These are phyloP conservation scores for Megalops cyprinoides DNA, from an alignment of 2,797 vertebrate species.

Conservation along the genomic window DNA sequence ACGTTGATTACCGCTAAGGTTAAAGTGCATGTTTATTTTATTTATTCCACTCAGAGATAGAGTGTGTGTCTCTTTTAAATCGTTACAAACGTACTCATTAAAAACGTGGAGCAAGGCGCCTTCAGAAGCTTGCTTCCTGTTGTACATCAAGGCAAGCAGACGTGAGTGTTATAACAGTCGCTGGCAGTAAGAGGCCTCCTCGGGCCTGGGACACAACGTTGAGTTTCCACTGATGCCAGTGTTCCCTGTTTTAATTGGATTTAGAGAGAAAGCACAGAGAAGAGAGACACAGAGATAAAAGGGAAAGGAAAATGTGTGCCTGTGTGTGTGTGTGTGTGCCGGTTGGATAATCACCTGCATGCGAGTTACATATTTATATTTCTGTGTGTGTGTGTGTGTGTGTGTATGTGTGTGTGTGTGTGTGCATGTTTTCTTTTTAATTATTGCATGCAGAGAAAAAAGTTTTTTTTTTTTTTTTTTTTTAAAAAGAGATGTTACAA, in stretches of 20 bases:
- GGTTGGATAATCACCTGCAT: background rate
- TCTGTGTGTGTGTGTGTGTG: too few relatives aligned
- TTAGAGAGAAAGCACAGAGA: background rate
- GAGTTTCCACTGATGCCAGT: background rate
- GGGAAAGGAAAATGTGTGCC: too few relatives aligned
- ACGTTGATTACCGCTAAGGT: background rate
- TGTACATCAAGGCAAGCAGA: background rate
- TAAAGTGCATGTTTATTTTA: slow-evolving; percentile 10
- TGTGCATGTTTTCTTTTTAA: too few relatives aligned
- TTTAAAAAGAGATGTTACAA: background rate
- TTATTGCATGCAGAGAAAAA: too few relatives aligned
- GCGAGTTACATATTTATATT: too few relatives aligned
- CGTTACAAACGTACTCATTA: background rate
- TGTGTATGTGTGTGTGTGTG: background rate
- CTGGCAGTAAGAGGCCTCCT: background rate
- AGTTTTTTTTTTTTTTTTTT: too few relatives aligned
- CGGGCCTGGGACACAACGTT: background rate
- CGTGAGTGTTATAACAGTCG: background rate
- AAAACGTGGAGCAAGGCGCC: background rate
- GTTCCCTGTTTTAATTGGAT: slow-evolving; percentile 17
- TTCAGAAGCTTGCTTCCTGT: background rate
- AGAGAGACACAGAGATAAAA: background rate
- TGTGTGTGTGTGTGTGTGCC: slow-evolving; percentile 1
- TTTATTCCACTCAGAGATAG: background rate
- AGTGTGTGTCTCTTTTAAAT: background rate